phyloP scores from a whole-genome alignment of 2,113 vertebrate genomes.

The Cololabis saira region DNA sequence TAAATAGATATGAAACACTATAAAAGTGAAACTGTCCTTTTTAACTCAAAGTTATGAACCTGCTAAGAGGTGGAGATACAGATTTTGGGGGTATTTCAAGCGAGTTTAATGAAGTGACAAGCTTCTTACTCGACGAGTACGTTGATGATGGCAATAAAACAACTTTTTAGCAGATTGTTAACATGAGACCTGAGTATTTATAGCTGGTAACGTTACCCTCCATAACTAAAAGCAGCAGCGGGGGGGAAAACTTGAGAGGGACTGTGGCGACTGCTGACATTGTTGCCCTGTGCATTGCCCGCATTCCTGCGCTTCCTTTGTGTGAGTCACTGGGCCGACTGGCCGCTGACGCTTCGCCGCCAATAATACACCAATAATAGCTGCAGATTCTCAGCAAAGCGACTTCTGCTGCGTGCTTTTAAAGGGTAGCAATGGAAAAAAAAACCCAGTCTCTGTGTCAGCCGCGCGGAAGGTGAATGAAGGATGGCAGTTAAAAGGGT shows the following conservation, averaged over 20 bases:
- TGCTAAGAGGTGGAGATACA: too few species aligned
- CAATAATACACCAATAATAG: slow-evolving; percentile 53
- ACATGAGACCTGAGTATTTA: slow-evolving; percentile 25
- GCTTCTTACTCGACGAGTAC: background rate
- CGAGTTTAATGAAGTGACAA: too few species aligned
- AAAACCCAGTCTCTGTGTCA: background rate
- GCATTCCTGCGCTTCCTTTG: slow-evolving; percentile 23
- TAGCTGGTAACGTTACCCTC: slow-evolving; percentile 13
- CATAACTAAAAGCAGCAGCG: slow-evolving; percentile 2
- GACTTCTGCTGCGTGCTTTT: slow-evolving; percentile 18
- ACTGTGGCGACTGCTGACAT: background rate
- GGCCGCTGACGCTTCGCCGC: slow-evolving; percentile 13
- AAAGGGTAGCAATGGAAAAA: slow-evolving; percentile 10
- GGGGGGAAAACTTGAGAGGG: slow-evolving; percentile 15
- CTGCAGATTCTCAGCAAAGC: slow-evolving; percentile 5
- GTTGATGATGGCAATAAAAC: slow-evolving; percentile 14
- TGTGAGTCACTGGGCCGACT: slow-evolving; percentile 14
- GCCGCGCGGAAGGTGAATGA: too few species aligned
- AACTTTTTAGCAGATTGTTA: slow-evolving; percentile 5
- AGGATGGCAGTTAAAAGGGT: too few species aligned
- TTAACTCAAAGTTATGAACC: too few species aligned
- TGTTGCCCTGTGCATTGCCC: slow-evolving; percentile 3
- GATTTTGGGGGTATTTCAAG: too few species aligned
- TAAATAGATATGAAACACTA: slow-evolving; percentile 35
- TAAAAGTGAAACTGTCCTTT: too few species aligned